These are phyloP conservation scores for Epicauta chinensis DNA, from an alignment of 1,140 invertebrate genomes.

Conservation along the genomic window DNA sequence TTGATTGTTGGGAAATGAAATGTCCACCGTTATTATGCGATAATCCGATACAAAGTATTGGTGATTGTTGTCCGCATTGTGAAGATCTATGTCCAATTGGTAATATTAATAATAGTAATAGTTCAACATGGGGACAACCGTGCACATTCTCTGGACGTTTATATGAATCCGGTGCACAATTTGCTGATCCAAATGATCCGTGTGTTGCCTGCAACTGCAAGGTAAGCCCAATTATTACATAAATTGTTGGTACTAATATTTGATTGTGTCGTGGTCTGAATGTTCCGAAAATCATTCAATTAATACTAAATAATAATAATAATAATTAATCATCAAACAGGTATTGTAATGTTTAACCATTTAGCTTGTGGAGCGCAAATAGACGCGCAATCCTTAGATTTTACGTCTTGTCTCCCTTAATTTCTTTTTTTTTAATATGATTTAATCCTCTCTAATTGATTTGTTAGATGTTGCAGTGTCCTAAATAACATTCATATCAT, in stretches of 20 bases:
- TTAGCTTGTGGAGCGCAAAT: conserved; percentile 10
- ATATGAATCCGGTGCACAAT: conserved; percentile 53
- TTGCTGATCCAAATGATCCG: conserved; percentile 56
- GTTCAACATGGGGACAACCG: conserved; percentile 38
- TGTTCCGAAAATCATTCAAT: conserved; percentile 10
- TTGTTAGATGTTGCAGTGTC: too few relatives aligned
- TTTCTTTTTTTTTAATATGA: too few relatives aligned
- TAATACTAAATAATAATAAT: too few relatives aligned
- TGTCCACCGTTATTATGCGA: conserved; percentile 69
- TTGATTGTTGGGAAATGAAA: conserved; percentile 77
- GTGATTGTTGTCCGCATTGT: conserved; percentile 68
- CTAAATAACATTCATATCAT: conserved; percentile 14
- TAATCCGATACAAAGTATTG: conserved; percentile 54
- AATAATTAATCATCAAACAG: conserved; percentile 20
- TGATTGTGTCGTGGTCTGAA: conserved; percentile 18
- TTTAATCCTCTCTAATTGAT: too few relatives aligned
- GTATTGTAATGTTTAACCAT: conserved; percentile 22
- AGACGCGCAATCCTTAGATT: conserved; percentile 5
- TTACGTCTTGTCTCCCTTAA: too few relatives aligned
- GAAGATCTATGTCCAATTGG: conserved; percentile 50
- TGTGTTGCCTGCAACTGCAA: conserved; percentile 73
- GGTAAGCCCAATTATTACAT: conserved; percentile 42
- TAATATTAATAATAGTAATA: conserved; percentile 20
- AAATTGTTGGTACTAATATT: neutral
- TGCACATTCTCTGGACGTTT: conserved; percentile 54